These are phyloP conservation scores for Papilio aristodemus DNA, from an alignment of 1,140 invertebrate species.

Conservation along the genomic window DNA sequence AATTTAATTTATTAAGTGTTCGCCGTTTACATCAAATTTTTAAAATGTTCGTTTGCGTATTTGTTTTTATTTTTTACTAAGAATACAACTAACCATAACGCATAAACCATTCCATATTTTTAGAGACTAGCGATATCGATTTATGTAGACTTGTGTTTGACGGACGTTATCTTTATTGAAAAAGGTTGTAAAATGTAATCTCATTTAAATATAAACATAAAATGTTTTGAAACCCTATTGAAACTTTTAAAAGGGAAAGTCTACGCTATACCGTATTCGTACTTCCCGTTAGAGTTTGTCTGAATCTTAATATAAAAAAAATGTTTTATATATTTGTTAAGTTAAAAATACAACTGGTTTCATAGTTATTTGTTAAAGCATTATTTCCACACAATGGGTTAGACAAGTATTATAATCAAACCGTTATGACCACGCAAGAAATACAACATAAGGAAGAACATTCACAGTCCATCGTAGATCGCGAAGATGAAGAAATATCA, in stretches of 20 bases:
- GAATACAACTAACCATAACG: no score
- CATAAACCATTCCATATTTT: no score
- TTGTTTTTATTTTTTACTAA: no score
- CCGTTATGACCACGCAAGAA: slow-evolving; percentile 5
- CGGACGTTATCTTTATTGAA: no score
- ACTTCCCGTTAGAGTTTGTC: no score
- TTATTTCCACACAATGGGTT: not conserved
- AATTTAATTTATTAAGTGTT: no score
- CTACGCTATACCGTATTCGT: no score
- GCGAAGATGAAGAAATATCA: slow-evolving; percentile 1
- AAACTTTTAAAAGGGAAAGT: not conserved
- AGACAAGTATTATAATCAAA: not conserved
- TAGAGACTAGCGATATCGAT: no score
- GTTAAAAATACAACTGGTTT: not conserved
- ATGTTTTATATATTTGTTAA: not conserved
- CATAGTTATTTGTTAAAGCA: not conserved
- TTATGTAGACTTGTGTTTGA: no score
- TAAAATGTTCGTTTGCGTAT: no score
- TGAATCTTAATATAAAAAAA: not conserved
- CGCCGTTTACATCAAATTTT: no score
- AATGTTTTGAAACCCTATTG: not conserved
- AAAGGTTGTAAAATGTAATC: no score
- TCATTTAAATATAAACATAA: not conserved
- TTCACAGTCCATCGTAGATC: not conserved
- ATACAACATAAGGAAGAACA: not conserved